Base-by-base conservation (phyloP, 2,797 vertebrate genomes). In the Rhinoraja longicauda region DNA sequence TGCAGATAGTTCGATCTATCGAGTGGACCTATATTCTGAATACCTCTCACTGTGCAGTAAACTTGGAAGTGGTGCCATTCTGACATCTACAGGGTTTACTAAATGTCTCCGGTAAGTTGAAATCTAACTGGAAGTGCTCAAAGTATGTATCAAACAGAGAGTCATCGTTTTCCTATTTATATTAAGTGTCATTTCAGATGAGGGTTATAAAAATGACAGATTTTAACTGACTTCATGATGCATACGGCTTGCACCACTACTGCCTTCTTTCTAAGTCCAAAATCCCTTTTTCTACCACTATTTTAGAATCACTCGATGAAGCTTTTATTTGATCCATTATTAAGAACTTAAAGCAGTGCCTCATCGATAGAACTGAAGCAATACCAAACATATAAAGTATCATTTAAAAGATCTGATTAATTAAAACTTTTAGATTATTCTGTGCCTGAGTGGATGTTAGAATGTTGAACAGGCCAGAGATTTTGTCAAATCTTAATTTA, bases 11-110 rank as follows among this genome's bases (percentile, higher is more conserved):
- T 93, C 93, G 7, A 93, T 93, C 39, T 93, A 84, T 8, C 79
- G 93, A 77, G 86, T 90, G 8, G 93, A 93, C 73, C 26, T 93
- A 70, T 93, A 93, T 57, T 93, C 93, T 45, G 93, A 93, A 39
- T 93, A 93, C 86, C 64, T 93, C 6, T 93, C 93, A 29, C 59
- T 90, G 67, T 93, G 93, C 70, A 93, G 93, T 62, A 93, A 90
- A 64, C 93, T 88, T 29, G 93, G 79, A 45, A 84, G 93, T 59
- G 59, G 81, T 90, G 75, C 64, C 6, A 93, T 93, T 32, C 82
- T 93, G 17, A 93, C 93, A 19, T 86, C 93, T 39, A 93, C 93
- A 86, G 93, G 79, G 12, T 90, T 93, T 59, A 76, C 79, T 26
- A 86, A 90, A 53, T 86, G 93, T 90, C 93, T 93, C 39, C 81